Base-by-base conservation (phyloP, 2,888 invertebrate species). In the Syritta pipiens region DNA sequence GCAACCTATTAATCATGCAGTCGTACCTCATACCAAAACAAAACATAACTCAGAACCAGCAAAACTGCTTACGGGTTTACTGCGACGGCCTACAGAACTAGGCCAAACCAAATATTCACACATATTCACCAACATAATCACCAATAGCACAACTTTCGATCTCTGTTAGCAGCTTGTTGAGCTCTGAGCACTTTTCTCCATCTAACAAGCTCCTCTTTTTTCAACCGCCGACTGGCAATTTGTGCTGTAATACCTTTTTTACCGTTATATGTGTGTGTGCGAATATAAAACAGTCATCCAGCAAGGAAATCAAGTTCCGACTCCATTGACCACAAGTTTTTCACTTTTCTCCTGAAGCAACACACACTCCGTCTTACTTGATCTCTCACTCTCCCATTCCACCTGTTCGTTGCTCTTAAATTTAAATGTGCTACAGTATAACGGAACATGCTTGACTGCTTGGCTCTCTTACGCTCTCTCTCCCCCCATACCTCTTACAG, bases 131-230 rank as follows among this genome's bases (percentile, higher is more conserved):
- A 74, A 62, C 74, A 62, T 68, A 49, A 60, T 74, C 60, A 67
- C 69, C 69, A 76, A 63, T 53, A 20, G 57, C 48, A 68, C 48
- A 55, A 79, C 79, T 79, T 79, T 79, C 79, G 62, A 79, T 79
- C 74, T 79, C 79, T 35, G 46, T 60, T 44, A 60, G 28, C 65
- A 72, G 40, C 24, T 44, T 63, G 57, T 69, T 69, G 12, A 24
- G 44, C 60, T 48, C 26, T 51, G 46, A 24, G 42, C 55, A 10
- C 37, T 40, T 62, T 46, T 30, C 62, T 55, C 51, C 51, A 40
- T 9, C 48, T 60, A 60, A 72, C 55, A 10, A 67, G 46, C 20
- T 42, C 4, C 24, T 55, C 53, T 62, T 60, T 55, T 69, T 42
- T 49, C 62, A 49, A 62, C 74, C 55, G 28, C n/a, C n/a, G n/a